Evolutionary conservation across 2,113 vertebrate genomes (phyloP).

Genomic region (Tragelaphus buxtoni): DNA sequence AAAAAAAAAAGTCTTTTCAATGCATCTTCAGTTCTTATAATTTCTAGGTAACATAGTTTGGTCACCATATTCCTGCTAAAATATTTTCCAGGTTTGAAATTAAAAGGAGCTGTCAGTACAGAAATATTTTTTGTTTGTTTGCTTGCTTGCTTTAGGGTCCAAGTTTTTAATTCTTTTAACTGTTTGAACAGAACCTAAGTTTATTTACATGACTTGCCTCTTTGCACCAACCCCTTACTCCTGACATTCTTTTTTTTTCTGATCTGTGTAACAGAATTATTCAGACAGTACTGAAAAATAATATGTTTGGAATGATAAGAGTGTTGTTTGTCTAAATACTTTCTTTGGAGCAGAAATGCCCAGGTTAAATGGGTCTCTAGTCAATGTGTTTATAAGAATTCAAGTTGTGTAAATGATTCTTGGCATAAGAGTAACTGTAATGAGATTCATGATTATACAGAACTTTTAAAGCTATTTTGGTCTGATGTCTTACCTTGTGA

Average conservation of each 20-base stretch:
- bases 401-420: neutral
- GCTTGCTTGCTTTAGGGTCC: neutral
- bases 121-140: neutral
- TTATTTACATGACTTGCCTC: neutral
- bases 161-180: neutral
- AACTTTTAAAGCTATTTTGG: constrained; percentile 30
- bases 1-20: neutral
- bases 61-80: neutral
- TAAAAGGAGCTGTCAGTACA: neutral
- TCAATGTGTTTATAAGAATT: constrained; percentile 26
- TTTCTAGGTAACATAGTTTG: neutral
- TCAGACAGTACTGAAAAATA: neutral
- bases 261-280: neutral
- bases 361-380: neutral
- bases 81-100: neutral
- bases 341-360: neutral
- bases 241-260: neutral
- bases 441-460: neutral
- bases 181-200: neutral
- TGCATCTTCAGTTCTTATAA: neutral
- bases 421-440: neutral
- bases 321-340: neutral
- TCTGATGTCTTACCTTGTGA: constrained; percentile 18
- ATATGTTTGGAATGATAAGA: neutral
- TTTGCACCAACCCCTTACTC: neutral